Percentiles rank a stretch among this genome's conserved stretches.
Conservation (phyloP, 1,140 invertebrate genomes). For the Cryptotermes secundus region DNA sequence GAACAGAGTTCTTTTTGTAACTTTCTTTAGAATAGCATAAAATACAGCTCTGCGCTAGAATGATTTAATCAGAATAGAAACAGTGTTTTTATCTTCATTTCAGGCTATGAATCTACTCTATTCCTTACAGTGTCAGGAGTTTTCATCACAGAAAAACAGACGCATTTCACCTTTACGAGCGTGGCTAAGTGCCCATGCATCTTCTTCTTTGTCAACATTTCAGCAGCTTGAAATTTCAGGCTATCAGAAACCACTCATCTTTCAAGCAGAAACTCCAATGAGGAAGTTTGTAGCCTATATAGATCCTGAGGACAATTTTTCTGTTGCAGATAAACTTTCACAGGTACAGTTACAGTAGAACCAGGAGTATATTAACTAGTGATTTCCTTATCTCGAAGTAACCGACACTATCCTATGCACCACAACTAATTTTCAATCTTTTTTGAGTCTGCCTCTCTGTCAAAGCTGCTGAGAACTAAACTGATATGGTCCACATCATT, state of each 20-base stretch:
- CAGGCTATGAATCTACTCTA: constrained; percentile 91
- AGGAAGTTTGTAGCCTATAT: constrained; percentile 91
- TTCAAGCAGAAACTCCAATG: constrained; percentile 82
- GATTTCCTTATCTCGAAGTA: not conserved
- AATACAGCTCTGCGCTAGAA: too few species aligned
- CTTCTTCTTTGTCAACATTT: constrained; percentile 79
- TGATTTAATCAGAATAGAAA: not conserved
- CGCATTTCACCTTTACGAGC: constrained; percentile 84
- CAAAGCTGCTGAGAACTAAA: too few species aligned
- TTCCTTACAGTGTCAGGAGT: constrained; percentile 73
- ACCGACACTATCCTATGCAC: too few species aligned
- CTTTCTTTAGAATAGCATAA: too few species aligned
- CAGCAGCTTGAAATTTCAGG: constrained; percentile 67
- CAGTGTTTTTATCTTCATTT: constrained; percentile 25
- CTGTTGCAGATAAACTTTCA: constrained; percentile 87
- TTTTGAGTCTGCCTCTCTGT: too few species aligned
- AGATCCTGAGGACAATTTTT: constrained; percentile 88
- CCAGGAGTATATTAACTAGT: not conserved
- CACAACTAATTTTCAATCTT: too few species aligned
- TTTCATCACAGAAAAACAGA: constrained; percentile 72
- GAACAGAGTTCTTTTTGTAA: too few species aligned
- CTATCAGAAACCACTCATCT: constrained; percentile 74
- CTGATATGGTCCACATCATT: too few species aligned
- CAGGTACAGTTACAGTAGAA: constrained; percentile 58
- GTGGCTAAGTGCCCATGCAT: constrained; percentile 88